A percentile compares a stretch with the other conserved stretches of the same genome.
phyloP scores from a whole-genome alignment of 2,888 invertebrate species.

The Harpagoxenus sublaevis region DNA sequence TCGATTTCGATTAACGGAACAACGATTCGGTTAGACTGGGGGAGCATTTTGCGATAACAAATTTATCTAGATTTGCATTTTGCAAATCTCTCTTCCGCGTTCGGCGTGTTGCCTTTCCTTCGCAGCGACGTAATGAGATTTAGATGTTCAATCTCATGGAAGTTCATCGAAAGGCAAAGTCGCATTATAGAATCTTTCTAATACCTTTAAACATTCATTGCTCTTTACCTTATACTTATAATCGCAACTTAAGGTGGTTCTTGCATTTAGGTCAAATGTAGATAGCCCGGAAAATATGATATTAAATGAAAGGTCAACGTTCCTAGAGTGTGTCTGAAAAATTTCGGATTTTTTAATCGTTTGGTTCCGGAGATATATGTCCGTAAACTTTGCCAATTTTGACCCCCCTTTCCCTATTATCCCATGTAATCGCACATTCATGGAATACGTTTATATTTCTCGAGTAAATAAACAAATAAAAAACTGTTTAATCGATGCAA shows the following conservation, averaged over 20 bases:
- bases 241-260: not conserved
- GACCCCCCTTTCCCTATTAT: too few species aligned
- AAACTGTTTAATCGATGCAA: too few species aligned
- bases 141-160: not conserved
- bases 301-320: too few species aligned
- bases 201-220: not conserved
- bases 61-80: conserved; percentile 22
- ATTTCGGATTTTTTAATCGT: too few species aligned
- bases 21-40: not conserved
- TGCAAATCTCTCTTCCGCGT: not conserved
- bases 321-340: too few species aligned
- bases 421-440: too few species aligned
- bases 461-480: too few species aligned
- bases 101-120: not conserved
- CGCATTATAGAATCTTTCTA: conserved; percentile 8
- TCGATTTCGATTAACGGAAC: not conserved
- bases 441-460: too few species aligned
- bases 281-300: too few species aligned
- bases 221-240: not conserved
- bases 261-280: too few species aligned
- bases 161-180: not conserved
- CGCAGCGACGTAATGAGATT: not conserved
- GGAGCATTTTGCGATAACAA: not conserved
- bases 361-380: too few species aligned
- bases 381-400: too few species aligned